Base-by-base conservation (phyloP, 1,140 invertebrate genomes). In the Plutomurus gul region DNA sequence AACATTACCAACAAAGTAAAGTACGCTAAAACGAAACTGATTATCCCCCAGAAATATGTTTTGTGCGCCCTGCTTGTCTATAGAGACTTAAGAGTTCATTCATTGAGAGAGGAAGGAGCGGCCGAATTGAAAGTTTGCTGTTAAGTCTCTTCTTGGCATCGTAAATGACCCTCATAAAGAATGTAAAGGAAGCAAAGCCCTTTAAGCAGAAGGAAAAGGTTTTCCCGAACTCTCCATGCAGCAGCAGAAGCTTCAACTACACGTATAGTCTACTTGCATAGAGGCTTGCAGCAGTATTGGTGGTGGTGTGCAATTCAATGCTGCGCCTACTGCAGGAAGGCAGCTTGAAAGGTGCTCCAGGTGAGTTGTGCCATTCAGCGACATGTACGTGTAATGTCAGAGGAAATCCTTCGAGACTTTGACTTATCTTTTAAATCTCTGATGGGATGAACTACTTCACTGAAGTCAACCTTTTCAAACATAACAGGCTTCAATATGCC, bases 151-250 rank as follows among this genome's bases (percentile, higher is more conserved):
- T n/a, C n/a, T 16, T 30, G 56, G 27, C 36, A 65, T 33, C 56
- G 56, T 65, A 65, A 65, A 65, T 65, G 56, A 65, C 56, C 56
- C 30, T 65, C 56, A 65, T 65, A 65, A 65, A 65, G 56, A 33
- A 30, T 65, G 56, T 18, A 65, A 65, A 36, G 27, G 56, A n/a
- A n/a, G n/a, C n/a, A 36, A 65, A 30, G 25, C 25, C 18, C 22
- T 33, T 65, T 65, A 65, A 65, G 56, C 36, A 11, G 0, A 18
- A 65, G 27, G 13, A 16, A 65, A 6, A 36, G 56, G 27, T 65
- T 65, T 65, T 33, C 56, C 22, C n/a, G n/a, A n/a, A n/a, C n/a
- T n/a, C n/a, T 13, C 22, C 51, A 0, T 47, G n/a, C 18, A 65
- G n/a, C n/a, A n/a, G n/a, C n/a, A n/a, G n/a, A n/a, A n/a, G n/a